phyloP scores from a whole-genome alignment of 2,113 vertebrate genomes.

The Ammospiza caudacuta region DNA sequence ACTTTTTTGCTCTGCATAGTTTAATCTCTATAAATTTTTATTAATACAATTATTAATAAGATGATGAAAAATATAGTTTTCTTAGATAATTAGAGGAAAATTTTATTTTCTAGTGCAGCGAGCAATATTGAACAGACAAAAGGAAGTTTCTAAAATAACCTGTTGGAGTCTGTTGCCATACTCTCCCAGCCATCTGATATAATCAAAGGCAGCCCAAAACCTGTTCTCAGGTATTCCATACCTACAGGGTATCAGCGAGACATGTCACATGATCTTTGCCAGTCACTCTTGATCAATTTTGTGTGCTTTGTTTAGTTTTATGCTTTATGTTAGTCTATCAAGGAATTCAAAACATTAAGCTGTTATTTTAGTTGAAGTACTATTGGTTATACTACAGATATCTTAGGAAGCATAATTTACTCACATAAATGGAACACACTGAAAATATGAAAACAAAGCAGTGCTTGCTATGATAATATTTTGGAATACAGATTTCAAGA shows the following conservation, averaged over 20 bases:
- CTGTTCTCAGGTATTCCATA: neutral
- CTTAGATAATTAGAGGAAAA: neutral
- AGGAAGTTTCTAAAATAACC: neutral
- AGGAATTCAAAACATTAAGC: neutral
- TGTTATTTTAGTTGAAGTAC: neutral
- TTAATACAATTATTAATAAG: neutral
- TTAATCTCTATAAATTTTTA: neutral
- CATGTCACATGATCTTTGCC: neutral
- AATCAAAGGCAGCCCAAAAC: neutral
- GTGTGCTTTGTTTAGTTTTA: neutral
- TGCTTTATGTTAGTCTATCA: neutral
- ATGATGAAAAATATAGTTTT: neutral
- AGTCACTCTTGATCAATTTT: neutral
- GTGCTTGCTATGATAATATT: neutral
- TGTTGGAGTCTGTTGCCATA: neutral
- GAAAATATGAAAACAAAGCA: neutral
- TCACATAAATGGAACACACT: neutral
- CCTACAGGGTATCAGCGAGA: neutral
- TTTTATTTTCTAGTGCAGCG: neutral
- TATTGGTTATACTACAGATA: neutral
- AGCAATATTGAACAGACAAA: neutral
- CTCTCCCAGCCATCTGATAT: neutral
- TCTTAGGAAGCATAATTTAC: neutral
- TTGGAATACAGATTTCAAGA: neutral
- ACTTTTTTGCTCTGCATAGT: neutral